phyloP scores from a whole-genome alignment of 2,113 vertebrate genomes.

The Columba janthina region DNA sequence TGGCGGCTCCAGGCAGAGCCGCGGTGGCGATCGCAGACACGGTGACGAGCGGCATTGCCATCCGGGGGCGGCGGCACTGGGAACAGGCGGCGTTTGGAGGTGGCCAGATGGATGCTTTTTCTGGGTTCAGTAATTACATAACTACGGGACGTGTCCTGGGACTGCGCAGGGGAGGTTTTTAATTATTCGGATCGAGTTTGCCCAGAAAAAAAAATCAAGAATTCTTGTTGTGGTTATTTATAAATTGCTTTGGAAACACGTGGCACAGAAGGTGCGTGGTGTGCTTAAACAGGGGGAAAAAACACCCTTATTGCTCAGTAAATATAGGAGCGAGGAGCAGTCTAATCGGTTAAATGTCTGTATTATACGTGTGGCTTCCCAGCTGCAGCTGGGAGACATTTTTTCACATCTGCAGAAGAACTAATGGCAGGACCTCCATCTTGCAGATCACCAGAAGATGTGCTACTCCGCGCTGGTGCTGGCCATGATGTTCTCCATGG shows the following conservation, averaged over 20 bases:
- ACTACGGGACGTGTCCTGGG: constrained; percentile 40
- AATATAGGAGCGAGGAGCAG: not conserved
- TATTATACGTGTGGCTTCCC: not conserved
- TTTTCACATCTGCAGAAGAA: not conserved
- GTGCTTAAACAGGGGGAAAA: not conserved
- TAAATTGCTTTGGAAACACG: constrained; percentile 24
- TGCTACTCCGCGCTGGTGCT: constrained; percentile 95
- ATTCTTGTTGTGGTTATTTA: constrained; percentile 28
- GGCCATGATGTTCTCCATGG: constrained; percentile 98
- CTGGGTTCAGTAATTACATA: constrained; percentile 49
- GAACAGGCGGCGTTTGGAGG: constrained; percentile 39
- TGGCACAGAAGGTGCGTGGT: not conserved
- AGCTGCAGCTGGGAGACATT: not conserved
- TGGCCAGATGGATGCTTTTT: constrained; percentile 66
- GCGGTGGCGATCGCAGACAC: not conserved
- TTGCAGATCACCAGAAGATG: constrained; percentile 95
- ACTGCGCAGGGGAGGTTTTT: constrained; percentile 42
- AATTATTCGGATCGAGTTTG: constrained; percentile 35
- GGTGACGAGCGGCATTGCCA: not conserved
- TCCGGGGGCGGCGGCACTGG: constrained; percentile 36
- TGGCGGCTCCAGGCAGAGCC: constrained; percentile 18
- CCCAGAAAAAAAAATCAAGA: not conserved
- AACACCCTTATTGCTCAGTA: not conserved
- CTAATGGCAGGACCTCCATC: constrained; percentile 4
- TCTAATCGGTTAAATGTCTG: not conserved